Base-by-base conservation (phyloP, 2,113 vertebrate species). In the Edolisoma coerulescens region DNA sequence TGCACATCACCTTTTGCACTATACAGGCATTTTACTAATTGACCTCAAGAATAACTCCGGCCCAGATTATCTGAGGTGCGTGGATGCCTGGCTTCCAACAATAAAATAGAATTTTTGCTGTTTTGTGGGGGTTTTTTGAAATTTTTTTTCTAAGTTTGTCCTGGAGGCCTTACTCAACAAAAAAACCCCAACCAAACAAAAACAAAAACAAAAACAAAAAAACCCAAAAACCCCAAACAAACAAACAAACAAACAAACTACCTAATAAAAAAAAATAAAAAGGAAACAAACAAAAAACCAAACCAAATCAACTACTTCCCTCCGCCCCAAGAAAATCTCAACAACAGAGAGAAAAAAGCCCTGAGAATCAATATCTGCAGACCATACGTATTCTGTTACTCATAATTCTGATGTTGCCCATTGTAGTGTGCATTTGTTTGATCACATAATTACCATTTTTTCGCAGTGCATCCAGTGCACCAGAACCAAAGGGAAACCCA, bases 1-100 rank as follows among this genome's bases (percentile, higher is more conserved):
- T 61, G 20, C 41, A 71, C 28, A 39, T 63, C 88, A 93, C 78
- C 56, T 87, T 92, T 56, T 84, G 93, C 94, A 89, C 82, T 69
- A 54, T 47, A 35, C 18, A 73, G 76, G 54, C 33, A 28, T 74
- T 73, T 88, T 88, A 56, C 59, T 89, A 63, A 88, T 32, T 94
- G 76, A 76, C 65, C 39, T 84, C 23, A 65, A 68, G 42, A 67
- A 50, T 39, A 92, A 23, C 41, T 60, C 12, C 37, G 32, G 63
- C 42, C 8, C 5, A 70, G 54, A 67, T 30, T 64, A 30, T 78
- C 41, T 92, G 75, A 83, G 32, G 11, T 44, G 22, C 14, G 28
- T 32, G 22, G 13, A 35, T 79, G 32, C 27, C 47, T 41, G 53
- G 16, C 2, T 90, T 61, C 9, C 10, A 44, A 13, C 1, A 82